A percentile compares a stretch with the other conserved stretches of the same genome.
phyloP scores from a whole-genome alignment of 2,113 vertebrate genomes.

The Tragelaphus buxtoni region DNA sequence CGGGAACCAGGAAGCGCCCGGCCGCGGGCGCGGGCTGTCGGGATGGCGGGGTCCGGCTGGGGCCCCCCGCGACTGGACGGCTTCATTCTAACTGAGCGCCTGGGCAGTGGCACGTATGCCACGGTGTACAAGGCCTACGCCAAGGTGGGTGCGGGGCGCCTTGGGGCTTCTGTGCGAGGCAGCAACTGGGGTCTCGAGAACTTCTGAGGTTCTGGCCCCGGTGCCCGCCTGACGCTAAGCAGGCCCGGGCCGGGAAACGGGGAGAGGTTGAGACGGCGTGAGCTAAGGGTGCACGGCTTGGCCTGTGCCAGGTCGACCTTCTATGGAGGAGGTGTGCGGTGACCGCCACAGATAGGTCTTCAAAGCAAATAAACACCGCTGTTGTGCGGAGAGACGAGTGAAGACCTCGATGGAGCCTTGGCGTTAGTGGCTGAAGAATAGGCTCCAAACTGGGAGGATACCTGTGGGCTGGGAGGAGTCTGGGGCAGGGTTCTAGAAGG shows the following conservation, averaged over 20 bases:
- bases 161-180: background rate
- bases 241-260: background rate
- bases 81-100: constrained; percentile 93
- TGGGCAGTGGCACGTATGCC: constrained; percentile 94
- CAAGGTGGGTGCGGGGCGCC: constrained; percentile 84
- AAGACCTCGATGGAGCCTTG: background rate
- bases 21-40: background rate
- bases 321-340: background rate
- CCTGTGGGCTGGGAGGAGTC: background rate
- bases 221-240: background rate
- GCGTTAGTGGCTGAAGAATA: background rate
- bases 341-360: background rate
- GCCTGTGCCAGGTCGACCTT: background rate
- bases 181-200: background rate
- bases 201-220: background rate
- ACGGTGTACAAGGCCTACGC: constrained; percentile 97
- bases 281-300: background rate
- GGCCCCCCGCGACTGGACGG: constrained; percentile 90
- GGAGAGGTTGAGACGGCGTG: background rate
- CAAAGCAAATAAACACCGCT: background rate
- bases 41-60: constrained; percentile 77
- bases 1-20: constrained; percentile 17
- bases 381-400: background rate
- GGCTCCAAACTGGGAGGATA: background rate
- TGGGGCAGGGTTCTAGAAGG: background rate